Evolutionary conservation across 2,113 vertebrate species (phyloP), one percentile per base, ranked within the genome.

Genomic region (Callorhinus ursinus): DNA sequence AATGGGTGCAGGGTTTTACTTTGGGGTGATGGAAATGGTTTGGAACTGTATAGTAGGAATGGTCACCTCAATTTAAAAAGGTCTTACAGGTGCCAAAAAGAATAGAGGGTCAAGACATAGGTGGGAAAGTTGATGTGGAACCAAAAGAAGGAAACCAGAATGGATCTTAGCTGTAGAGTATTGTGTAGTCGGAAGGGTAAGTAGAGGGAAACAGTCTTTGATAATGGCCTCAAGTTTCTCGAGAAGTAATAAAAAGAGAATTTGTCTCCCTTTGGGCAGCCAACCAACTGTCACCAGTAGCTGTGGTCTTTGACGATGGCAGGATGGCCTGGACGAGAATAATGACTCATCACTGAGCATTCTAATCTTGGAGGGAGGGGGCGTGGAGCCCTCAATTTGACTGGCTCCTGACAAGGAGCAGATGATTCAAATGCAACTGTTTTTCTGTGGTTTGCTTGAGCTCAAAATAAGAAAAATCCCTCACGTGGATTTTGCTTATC

Each of bases 381-480:
- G 24, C 9, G 0, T 10, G 31, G 74, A 61, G 16, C 5, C 42
- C 16, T 59, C 22, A 16, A 39, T 67, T 5, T 28, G 42, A 74
- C 72, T 42, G 26, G 21, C 21, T 61, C 49, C 55, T 39, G 67
- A 90, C 49, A 90, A 36, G 24, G 31, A 69, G 24, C 74, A 90
- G 59, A 57, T 53, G 16, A 87, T 22, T 83, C 81, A 80, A 74
- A 74, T 22, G 4, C 55, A 69, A 46, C 51, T 94, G 36, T 31
- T 90, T 83, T 74, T 72, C 63, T 63, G 2, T 42, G 36, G 55
- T 96, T 77, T 83, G 42, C 80, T 89, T 84, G 83, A 87, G 49
- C 31, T 96, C 39, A 92, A 63, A 86, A 59, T 71, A 59, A 93
- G 61, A 91, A 65, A 93, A 82, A 65, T 89, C 49, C 53, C 33